Evolutionary conservation across 2,888 invertebrate genomes (phyloP), one percentile per base, ranked within the genome.

Genomic region (Drosophila quinaria): DNA sequence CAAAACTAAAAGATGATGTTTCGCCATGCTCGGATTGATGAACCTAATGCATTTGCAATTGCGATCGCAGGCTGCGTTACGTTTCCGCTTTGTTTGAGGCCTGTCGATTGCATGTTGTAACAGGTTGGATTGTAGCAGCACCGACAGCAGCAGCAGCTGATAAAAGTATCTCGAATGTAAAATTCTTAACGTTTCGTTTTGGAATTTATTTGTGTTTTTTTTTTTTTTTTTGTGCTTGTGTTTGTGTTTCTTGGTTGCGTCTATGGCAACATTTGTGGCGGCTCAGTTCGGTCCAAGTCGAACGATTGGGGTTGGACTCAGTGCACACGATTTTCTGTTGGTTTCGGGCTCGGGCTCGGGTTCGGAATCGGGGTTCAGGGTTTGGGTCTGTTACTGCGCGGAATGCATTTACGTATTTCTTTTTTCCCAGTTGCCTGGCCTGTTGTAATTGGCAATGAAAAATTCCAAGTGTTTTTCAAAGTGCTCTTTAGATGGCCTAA

Each of bases 391-490:
- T 78, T 78, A 76, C 72, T 71, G 62, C 42, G 70, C 62, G 78
- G 78, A 79, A 79, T 79, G 78, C 74, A 78, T 79, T 74, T 67
- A 70, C 66, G 69, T 73, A 71, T 60, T 39, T 65, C 51, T 25
- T 51, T 51, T 37, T 35, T 58, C 35, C 37, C 71, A 76, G 65
- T 77, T 60, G 61, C 60, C 39, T 65, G 50, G 73, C 62, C 62
- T 65, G 66, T 65, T 74, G 78, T 80, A 80, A 80, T 80, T 80
- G 80, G 81, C 80, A 80, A 72, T 80, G 78, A 80, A 78, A 79
- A 80, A 80, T 80, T 80, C 81, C 80, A 80, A 72, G 80, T 80
- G 79, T 79, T 80, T 79, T 80, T 80, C 78, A 73, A 81, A 79
- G 70, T 73, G 70, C 78, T 71, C 78, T 69, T 62, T 62, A 65